Conservation (phyloP, 2,797 vertebrate species). For the Falco concolor region DNA sequence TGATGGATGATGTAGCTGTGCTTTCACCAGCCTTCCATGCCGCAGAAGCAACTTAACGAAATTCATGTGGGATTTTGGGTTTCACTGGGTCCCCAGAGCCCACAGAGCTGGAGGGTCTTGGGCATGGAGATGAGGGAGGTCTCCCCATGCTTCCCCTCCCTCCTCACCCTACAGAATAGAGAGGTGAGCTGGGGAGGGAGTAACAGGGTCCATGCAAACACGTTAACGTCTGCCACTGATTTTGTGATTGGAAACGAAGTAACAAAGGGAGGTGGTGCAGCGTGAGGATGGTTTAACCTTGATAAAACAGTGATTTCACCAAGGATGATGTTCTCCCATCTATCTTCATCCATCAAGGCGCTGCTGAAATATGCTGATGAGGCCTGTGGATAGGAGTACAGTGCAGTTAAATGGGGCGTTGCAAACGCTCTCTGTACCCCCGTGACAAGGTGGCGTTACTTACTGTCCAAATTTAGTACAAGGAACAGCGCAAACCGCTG, state of each 20-base stretch:
- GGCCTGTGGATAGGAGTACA: constrained; percentile 79
- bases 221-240: constrained; percentile 21
- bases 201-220: background rate
- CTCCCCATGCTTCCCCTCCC: background rate
- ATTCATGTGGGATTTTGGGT: background rate
- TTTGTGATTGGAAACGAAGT: constrained; percentile 62
- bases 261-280: constrained; percentile 80
- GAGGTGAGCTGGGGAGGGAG: background rate
- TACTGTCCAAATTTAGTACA: constrained; percentile 84
- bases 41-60: background rate
- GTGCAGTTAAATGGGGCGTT: constrained; percentile 90
- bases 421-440: constrained; percentile 82
- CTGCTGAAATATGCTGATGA: constrained; percentile 92
- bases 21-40: background rate
- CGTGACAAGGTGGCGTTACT: constrained; percentile 83
- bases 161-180: background rate
- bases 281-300: constrained; percentile 91
- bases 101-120: background rate
- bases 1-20: accelerated
- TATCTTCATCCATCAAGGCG: constrained; percentile 93
- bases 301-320: constrained; percentile 96
- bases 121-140: background rate
- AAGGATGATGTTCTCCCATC: constrained; percentile 90
- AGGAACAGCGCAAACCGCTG: background rate
- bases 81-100: background rate